A percentile compares a stretch with the other conserved stretches of the same genome.
Evolutionary conservation across 2,113 vertebrate species (phyloP).

Genomic region (Actinemys pallida): DNA sequence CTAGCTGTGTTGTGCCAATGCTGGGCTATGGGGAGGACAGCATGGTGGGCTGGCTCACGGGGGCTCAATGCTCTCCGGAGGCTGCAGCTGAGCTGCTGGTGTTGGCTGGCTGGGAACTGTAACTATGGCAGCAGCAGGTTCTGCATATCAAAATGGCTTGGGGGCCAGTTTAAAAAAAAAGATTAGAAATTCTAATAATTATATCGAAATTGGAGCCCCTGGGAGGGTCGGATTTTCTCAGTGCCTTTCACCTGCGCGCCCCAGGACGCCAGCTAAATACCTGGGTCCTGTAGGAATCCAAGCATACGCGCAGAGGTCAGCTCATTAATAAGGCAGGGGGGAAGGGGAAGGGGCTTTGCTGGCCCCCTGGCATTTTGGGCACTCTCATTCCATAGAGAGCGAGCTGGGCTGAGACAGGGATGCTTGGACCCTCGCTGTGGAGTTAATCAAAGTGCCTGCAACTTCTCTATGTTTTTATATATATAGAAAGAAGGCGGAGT

Average conservation of each 20-base stretch:
- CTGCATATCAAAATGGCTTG: constrained; percentile 58
- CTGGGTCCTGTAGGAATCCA: constrained; percentile 31
- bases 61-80: neutral
- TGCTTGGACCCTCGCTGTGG: constrained; percentile 67
- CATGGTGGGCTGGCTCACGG: neutral
- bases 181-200: constrained; percentile 46
- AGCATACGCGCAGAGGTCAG: constrained; percentile 7
- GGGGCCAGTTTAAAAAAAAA: constrained; percentile 9
- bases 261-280: neutral
- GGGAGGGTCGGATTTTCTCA: constrained; percentile 29
- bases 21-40: neutral
- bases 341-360: fast-evolving
- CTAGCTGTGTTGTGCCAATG: neutral
- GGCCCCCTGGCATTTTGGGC: neutral
- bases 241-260: neutral
- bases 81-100: neutral
- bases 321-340: neutral
- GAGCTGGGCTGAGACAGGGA: constrained; percentile 31
- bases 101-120: constrained; percentile 64
- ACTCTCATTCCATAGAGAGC: constrained; percentile 48
- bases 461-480: constrained; percentile 59
- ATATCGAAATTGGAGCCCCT: neutral
- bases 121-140: constrained; percentile 81
- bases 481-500: constrained; percentile 46
- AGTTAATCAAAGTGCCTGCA: constrained; percentile 77